Evolutionary conservation across 1,140 invertebrate genomes (phyloP).

Genomic region (Steinernema feltiae): DNA sequence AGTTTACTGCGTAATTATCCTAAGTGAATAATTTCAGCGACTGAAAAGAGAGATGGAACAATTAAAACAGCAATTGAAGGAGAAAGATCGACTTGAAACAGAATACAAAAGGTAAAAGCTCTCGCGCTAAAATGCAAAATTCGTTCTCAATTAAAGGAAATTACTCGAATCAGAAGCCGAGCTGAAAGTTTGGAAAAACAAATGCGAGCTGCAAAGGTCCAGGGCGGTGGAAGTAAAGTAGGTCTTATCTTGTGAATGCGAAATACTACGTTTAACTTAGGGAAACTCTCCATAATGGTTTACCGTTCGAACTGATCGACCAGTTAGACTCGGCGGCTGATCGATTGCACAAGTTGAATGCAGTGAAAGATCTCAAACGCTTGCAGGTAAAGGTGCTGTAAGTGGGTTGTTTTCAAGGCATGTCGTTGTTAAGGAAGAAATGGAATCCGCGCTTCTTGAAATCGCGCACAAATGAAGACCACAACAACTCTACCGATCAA

Average conservation of each 20-base stretch:
- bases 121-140: not conserved
- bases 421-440: not conserved
- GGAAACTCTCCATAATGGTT: not conserved
- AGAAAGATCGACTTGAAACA: not conserved
- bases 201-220: not conserved
- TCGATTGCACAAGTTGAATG: not conserved
- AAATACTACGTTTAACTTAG: not conserved
- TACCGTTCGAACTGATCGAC: not conserved
- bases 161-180: not conserved
- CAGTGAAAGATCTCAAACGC: slow-evolving; percentile 7
- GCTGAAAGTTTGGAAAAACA: not conserved
- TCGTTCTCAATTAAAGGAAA: not conserved
- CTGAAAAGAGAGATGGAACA: not conserved
- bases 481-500: not conserved
- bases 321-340: not conserved
- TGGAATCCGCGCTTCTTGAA: not conserved
- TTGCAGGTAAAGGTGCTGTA: not conserved
- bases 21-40: not conserved
- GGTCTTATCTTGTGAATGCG: not conserved
- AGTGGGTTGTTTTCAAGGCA: not conserved
- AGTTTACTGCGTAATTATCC: not conserved
- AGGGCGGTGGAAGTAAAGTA: not conserved
- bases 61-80: not conserved
- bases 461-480: not conserved
- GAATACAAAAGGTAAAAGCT: not conserved